These are phyloP conservation scores for Dasyprocta punctata DNA, from an alignment of 2,113 vertebrate species.

Conservation along the genomic window DNA sequence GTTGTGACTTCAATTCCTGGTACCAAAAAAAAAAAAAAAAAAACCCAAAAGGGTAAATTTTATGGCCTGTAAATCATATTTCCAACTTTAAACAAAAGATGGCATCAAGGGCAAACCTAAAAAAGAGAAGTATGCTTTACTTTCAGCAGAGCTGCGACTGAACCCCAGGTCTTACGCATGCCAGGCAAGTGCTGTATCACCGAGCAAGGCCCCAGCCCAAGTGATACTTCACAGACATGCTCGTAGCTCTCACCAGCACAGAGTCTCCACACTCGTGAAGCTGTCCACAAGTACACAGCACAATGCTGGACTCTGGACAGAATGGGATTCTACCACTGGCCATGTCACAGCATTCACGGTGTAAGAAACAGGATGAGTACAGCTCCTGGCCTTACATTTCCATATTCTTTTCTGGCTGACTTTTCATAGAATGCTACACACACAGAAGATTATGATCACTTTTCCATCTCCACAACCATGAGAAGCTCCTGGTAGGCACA, in stretches of 20 bases:
- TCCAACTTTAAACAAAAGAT: not conserved
- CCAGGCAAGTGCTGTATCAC: not conserved
- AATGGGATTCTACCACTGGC: too few species aligned
- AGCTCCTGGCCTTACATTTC: not conserved
- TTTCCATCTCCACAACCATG: not conserved
- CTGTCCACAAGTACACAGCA: rapidly evolving
- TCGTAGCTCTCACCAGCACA: not conserved
- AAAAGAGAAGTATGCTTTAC: not conserved
- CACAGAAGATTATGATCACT: not conserved
- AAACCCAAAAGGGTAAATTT: not conserved
- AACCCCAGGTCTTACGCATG: rapidly evolving
- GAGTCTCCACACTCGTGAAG: not conserved
- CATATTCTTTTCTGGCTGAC: not conserved
- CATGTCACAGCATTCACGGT: rapidly evolving
- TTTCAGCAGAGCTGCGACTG: not conserved
- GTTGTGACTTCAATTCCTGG: too few species aligned
- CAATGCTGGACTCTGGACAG: too few species aligned
- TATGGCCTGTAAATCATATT: not conserved
- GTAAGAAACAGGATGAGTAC: not conserved
- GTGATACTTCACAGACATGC: not conserved
- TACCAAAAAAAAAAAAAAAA: too few species aligned
- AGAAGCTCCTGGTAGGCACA: not conserved
- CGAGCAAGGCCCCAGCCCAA: not conserved
- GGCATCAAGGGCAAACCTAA: not conserved
- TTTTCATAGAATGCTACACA: not conserved